phyloP scores from a whole-genome alignment of 2,113 vertebrate species.

The Nymphicus hollandicus region DNA sequence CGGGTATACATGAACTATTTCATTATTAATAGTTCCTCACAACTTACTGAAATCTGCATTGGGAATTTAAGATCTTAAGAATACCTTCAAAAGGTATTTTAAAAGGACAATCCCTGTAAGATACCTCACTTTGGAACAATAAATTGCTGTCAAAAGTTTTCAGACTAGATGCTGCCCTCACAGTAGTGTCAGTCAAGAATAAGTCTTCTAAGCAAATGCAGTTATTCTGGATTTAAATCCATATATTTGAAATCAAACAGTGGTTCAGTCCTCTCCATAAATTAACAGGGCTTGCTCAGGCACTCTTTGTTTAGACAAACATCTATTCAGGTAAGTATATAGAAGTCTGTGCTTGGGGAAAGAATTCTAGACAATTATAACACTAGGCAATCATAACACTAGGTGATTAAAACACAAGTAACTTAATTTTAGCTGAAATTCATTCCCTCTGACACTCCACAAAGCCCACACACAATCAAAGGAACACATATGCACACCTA shows the following conservation, averaged over 20 bases:
- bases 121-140: not conserved
- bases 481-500: fast-evolving
- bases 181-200: not conserved
- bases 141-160: not conserved
- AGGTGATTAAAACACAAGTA: not conserved
- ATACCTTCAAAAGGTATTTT: not conserved
- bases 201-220: not conserved
- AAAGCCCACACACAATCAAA: not conserved
- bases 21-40: not conserved
- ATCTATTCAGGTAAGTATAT: not conserved
- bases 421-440: not conserved
- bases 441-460: not conserved
- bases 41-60: not conserved
- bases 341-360: not conserved
- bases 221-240: not conserved
- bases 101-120: not conserved
- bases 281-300: not conserved
- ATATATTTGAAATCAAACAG: not conserved
- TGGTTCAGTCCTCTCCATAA: not conserved
- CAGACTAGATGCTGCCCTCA: not conserved
- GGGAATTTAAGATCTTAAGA: not conserved
- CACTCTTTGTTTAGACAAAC: not conserved
- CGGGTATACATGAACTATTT: not conserved
- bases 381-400: not conserved
- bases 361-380: not conserved